Base-by-base conservation (phyloP, 2,888 invertebrate genomes). In the Nymphalis urticae region DNA sequence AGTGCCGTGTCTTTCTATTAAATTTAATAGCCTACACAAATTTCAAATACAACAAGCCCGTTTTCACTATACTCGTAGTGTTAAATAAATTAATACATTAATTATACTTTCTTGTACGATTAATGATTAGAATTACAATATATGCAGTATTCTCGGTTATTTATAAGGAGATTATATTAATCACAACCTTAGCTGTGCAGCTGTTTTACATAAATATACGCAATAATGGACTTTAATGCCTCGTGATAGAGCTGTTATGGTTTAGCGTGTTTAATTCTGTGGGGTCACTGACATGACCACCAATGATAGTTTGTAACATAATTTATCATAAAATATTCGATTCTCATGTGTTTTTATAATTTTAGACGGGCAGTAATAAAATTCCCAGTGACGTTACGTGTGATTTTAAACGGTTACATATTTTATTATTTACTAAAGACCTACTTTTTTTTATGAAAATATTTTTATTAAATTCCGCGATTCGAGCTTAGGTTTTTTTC, bases 101-200 rank as follows among this genome's bases (percentile, higher is more conserved):
- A 80, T 75, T 73, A 75, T 70, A 75, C 68, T 76, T 79, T 79
- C 75, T 66, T 77, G 75, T 76, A 76, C 79, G 77, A 82, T 85
- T 83, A 82, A 84, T 80, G 79, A 78, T 66, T 69, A 62, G 72
- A 80, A 79, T 79, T 80, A 81, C 76, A 76, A 78, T 81, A 80
- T 83, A 80, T 76, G 74, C 79, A 77, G 69, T 66, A 68, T 68
- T 69, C 69, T 24, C 56, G 32, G 63, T 66, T 71, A 69, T 71
- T 69, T 69, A 71, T 66, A 64, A 51, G 69, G 48, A 69, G 61
- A 69, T 69, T 71, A 66, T 53, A 69, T 19, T 48, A 53, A 32
- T 56, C 32, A 64, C 58, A 66, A 53, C 64, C 17, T 5, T 66
- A 53, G 19, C 36, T 54, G 17, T 32, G 16, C 17, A 10, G 21